phyloP scores from a whole-genome alignment of 2,888 invertebrate genomes.

The Hypomecis atomaria region DNA sequence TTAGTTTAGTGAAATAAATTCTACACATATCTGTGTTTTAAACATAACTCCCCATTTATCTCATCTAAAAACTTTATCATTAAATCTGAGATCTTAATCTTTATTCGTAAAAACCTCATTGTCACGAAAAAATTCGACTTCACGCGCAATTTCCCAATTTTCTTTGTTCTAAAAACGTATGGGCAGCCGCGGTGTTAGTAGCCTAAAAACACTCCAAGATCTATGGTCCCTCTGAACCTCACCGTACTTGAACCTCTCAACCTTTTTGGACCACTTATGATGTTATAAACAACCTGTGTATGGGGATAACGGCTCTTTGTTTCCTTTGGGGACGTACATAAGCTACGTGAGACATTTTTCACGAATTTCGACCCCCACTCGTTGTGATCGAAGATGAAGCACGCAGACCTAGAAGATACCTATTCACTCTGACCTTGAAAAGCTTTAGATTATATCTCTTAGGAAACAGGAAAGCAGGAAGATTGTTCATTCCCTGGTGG shows the following conservation, averaged over 20 bases:
- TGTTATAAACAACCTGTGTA: conserved; percentile 22
- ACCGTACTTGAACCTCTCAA: conserved; percentile 8
- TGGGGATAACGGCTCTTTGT: conserved; percentile 24
- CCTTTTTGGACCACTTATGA: conserved; percentile 26
- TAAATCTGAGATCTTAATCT: not conserved
- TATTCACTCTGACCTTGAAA: too few relatives aligned
- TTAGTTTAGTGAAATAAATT: too few relatives aligned
- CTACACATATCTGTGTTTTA: too few relatives aligned
- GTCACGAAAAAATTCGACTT: not conserved
- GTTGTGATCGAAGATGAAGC: too few relatives aligned
- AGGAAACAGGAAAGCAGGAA: too few relatives aligned
- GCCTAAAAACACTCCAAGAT: conserved; percentile 14
- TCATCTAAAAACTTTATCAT: too few relatives aligned
- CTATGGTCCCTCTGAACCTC: conserved; percentile 9
- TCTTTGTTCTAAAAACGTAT: not conserved
- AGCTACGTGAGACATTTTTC: too few relatives aligned
- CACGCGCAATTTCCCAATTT: conserved; percentile 1
- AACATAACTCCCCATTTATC: too few relatives aligned
- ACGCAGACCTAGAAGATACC: too few relatives aligned
- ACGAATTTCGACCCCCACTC: too few relatives aligned
- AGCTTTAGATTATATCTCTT: too few relatives aligned
- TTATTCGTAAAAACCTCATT: not conserved
- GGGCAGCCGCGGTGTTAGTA: not conserved
- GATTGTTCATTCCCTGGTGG: too few relatives aligned
- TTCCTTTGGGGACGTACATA: not conserved